Base-by-base conservation (phyloP, 2,888 invertebrate species). In the Enchytraeus crypticus region DNA sequence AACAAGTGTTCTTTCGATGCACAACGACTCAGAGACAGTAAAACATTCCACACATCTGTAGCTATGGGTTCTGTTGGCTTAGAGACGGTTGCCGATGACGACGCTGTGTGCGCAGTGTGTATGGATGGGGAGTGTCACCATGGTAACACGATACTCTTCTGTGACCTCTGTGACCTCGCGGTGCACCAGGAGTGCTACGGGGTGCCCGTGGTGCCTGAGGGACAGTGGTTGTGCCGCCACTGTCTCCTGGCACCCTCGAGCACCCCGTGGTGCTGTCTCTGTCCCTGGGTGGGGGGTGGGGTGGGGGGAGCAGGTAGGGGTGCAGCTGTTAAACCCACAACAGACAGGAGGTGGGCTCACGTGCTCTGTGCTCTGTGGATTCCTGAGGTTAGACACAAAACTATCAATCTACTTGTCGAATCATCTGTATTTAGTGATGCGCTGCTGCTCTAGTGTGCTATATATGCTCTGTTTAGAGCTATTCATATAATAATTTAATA, bases 361-460 rank as follows among this genome's bases (percentile, higher is more conserved):
- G 97, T 98, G 2, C 92, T 97, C 0, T 98, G 98, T 79, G 97
- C 97, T 0, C 83, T 99, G 1, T 98, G 98, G 97, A 95, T 98
- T 72, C 97, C 97, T 1, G 98, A 98, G 85, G 96, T 85, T 1
- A 75, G 73, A n/a, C n/a, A n/a, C n/a, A n/a, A n/a, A n/a, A n/a
- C n/a, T n/a, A n/a, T n/a, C n/a, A n/a, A n/a, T n/a, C n/a, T n/a
- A n/a, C n/a, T n/a, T n/a, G n/a, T n/a, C n/a, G n/a, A n/a, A n/a
- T n/a, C n/a, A n/a, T n/a, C n/a, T n/a, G n/a, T n/a, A n/a, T n/a
- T n/a, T n/a, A n/a, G n/a, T n/a, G n/a, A n/a, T n/a, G n/a, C n/a
- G n/a, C n/a, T n/a, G n/a, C n/a, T n/a, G n/a, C n/a, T n/a, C n/a
- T n/a, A n/a, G n/a, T n/a, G n/a, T n/a, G n/a, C n/a, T n/a, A n/a